Percentiles rank a stretch among this genome's conserved stretches.
These are phyloP conservation scores for Myripristis jacobus DNA, from an alignment of 2,797 vertebrate species.

Conservation along the genomic window DNA sequence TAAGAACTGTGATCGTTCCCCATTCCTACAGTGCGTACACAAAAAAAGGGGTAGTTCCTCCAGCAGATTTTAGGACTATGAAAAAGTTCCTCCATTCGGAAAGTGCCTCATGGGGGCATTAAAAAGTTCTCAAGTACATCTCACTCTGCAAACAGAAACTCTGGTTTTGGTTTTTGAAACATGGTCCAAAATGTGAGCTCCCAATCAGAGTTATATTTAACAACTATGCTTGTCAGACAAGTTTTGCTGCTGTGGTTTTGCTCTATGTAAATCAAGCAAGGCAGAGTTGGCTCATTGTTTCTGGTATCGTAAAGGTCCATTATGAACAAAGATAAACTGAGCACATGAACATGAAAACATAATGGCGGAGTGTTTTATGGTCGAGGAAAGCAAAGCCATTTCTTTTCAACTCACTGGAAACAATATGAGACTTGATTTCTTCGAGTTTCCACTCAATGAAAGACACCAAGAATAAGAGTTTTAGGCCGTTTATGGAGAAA, in stretches of 20 bases:
- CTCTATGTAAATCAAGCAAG: too few relatives aligned
- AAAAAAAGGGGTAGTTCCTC: too few relatives aligned
- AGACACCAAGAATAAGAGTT: background rate
- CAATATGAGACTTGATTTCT: conserved; percentile 1
- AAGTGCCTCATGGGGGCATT: too few relatives aligned
- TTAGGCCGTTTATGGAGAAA: background rate
- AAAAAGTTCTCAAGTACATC: background rate
- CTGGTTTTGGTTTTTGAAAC: background rate
- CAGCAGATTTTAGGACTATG: too few relatives aligned
- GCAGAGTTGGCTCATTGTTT: too few relatives aligned
- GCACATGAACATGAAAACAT: background rate
- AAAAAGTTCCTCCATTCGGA: too few relatives aligned
- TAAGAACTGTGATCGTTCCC: too few relatives aligned
- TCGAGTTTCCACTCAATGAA: background rate
- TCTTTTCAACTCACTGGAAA: background rate
- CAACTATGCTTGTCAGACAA: background rate
- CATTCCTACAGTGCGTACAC: too few relatives aligned
- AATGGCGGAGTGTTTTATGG: too few relatives aligned
- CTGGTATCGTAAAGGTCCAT: too few relatives aligned
- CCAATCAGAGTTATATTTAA: conserved; percentile 5
- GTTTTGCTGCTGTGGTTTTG: background rate
- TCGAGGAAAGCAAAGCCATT: background rate
- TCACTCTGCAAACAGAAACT: background rate
- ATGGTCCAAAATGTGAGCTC: background rate
- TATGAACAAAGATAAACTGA: background rate